These are phyloP conservation scores for Cyanoderma ruficeps DNA, from an alignment of 2,113 vertebrate genomes.

Conservation along the genomic window DNA sequence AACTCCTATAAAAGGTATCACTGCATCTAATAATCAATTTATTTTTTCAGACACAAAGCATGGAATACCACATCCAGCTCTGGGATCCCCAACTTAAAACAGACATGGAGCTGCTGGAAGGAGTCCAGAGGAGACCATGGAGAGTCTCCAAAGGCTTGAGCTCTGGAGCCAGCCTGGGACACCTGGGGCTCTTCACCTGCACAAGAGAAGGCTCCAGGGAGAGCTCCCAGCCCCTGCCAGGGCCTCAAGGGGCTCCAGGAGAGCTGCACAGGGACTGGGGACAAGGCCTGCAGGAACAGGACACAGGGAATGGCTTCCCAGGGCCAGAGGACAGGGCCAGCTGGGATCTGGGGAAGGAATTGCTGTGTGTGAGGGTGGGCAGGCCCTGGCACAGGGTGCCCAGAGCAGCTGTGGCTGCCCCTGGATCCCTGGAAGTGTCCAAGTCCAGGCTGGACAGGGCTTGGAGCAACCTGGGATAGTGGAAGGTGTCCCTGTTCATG, in stretches of 20 bases:
- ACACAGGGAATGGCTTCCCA: not conserved
- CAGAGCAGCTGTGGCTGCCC: not conserved
- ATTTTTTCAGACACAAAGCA: not conserved
- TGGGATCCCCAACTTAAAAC: not conserved
- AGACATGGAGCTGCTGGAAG: fast-evolving
- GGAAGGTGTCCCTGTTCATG: not conserved
- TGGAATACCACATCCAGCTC: not conserved
- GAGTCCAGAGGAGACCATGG: fast-evolving
- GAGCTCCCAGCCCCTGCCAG: not conserved
- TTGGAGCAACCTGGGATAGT: fast-evolving
- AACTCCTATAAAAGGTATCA: not conserved
- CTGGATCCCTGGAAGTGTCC: not conserved
- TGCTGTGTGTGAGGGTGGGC: fast-evolving
- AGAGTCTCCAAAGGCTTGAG: not conserved
- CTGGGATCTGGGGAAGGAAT: not conserved
- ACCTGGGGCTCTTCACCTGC: fast-evolving
- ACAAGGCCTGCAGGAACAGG: not conserved
- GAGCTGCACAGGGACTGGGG: not conserved
- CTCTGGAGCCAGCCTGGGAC: not conserved
- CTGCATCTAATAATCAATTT: not conserved
- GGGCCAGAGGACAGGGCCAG: not conserved
- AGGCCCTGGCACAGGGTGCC: not conserved
- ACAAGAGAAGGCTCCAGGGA: not conserved
- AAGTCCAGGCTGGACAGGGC: fast-evolving
- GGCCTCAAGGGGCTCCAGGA: not conserved